Evolutionary conservation across 2,113 vertebrate species (phyloP).

Genomic region (Brachyhypopomus gauderio): DNA sequence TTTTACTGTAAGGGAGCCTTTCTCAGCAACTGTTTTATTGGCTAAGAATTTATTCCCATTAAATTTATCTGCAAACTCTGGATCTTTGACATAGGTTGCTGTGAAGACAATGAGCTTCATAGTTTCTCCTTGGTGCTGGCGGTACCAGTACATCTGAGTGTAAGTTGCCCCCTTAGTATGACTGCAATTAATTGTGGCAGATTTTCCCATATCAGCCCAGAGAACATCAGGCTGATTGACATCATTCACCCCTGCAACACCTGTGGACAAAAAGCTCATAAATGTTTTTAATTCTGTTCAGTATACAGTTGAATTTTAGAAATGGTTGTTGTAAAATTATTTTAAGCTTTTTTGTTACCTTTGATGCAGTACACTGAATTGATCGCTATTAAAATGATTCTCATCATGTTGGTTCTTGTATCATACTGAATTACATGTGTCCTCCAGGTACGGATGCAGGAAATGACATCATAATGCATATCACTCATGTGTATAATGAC

Average conservation of each 20-base stretch:
- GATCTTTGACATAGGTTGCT: background rate
- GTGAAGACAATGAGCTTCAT: constrained; percentile 43
- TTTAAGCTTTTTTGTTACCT: constrained; percentile 25
- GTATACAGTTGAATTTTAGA: background rate
- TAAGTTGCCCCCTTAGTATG: constrained; percentile 18
- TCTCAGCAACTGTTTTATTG: constrained; percentile 13
- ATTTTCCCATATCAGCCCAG: background rate
- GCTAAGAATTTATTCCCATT: constrained; percentile 31
- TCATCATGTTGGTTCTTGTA: too few relatives aligned
- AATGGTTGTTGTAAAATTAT: too few relatives aligned
- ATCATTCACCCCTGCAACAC: constrained; percentile 38
- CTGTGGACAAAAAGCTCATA: constrained; percentile 33
- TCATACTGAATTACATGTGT: background rate
- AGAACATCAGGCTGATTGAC: constrained; percentile 49
- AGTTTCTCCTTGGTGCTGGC: constrained; percentile 40
- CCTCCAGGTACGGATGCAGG: background rate
- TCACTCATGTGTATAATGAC: too few relatives aligned
- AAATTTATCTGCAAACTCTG: constrained; percentile 43
- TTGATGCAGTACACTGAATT: background rate
- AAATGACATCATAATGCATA: constrained; percentile 19
- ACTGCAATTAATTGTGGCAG: constrained; percentile 34
- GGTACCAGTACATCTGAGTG: constrained; percentile 55
- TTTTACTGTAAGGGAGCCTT: constrained; percentile 50
- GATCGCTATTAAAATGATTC: background rate
- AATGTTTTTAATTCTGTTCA: background rate